Evolutionary conservation across 2,888 invertebrate genomes (phyloP).

Genomic region (Synanthedon tipuliformis): DNA sequence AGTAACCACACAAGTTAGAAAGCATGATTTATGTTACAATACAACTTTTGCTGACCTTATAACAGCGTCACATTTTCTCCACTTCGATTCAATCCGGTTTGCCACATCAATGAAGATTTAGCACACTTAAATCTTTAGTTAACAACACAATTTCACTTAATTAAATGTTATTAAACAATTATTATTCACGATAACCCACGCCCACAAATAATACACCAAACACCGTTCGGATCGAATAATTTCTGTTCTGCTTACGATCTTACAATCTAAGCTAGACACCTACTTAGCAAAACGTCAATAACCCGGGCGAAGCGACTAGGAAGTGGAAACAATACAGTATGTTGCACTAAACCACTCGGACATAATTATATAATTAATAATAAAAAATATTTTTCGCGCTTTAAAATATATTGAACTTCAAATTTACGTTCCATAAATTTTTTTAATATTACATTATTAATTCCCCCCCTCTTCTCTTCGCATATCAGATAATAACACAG

Average conservation of each 20-base stretch:
- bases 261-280: slow-evolving; percentile 13
- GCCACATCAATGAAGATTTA: slow-evolving; percentile 57
- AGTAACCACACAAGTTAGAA: not conserved
- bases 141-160: slow-evolving; percentile 27
- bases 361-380: too few relatives aligned
- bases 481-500: too few relatives aligned
- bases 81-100: slow-evolving; percentile 57
- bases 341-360: too few relatives aligned
- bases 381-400: too few relatives aligned
- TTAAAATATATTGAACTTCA: too few relatives aligned
- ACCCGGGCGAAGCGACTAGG: slow-evolving; percentile 39
- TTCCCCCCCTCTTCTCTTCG: slow-evolving; percentile 10
- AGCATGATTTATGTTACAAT: slow-evolving; percentile 2
- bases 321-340: slow-evolving; percentile 11
- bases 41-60: slow-evolving; percentile 46
- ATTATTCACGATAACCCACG: slow-evolving; percentile 36
- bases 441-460: too few relatives aligned
- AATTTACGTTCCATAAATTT: too few relatives aligned
- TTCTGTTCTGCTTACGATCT: slow-evolving; percentile 13
- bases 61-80: slow-evolving; percentile 59
- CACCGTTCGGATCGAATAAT: slow-evolving; percentile 40
- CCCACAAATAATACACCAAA: slow-evolving; percentile 47
- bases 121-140: slow-evolving; percentile 39
- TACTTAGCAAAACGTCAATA: slow-evolving; percentile 54
- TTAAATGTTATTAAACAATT: slow-evolving; percentile 6